Evolutionary conservation across 2,113 vertebrate genomes (phyloP), one percentile per base, ranked within the genome.

Genomic region (Cyanoliseus patagonus): DNA sequence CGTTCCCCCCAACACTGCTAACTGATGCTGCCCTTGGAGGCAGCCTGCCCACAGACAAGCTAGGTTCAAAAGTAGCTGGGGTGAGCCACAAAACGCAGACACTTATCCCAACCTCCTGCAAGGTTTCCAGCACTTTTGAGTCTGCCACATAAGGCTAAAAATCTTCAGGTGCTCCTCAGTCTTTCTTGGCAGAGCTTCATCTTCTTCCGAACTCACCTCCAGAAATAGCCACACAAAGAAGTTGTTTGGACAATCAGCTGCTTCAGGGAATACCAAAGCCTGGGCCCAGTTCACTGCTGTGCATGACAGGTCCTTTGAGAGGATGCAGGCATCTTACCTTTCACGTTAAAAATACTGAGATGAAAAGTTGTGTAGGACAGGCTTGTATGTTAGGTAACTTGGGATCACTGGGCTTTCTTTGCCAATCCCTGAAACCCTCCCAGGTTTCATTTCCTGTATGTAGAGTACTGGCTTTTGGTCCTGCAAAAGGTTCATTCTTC

Each of bases 401-500:
- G 31, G 30, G 52, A 87, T 51, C 2, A 1, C 30, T 22, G 46
- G 17, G 6, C 75, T 91, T 84, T 61, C 85, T 51, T 80, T 69
- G 63, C 53, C 59, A 88, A 0, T 5, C 53, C 22, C 75, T 52
- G 64, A 86, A 59, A 76, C 46, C 82, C 41, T 42, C 49, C n/a
- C 70, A 63, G 31, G 70, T 94, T 79, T 95, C 23, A 17, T 59
- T 91, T 90, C 72, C 72, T 68, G 44, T 37, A 9, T 41, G 42
- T 22, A 47, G 49, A 23, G 27, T 55, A 20, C 9, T 67, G 75
- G 72, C 90, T 82, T 91, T 86, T 19, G 1, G 15, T 81, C 79
- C 68, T 37, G 41, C 1, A 1, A 91, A 90, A 77, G 44, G 17
- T 67, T 13, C 88, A 83, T 97, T 96, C 77, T 94, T 95, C 76